Evolutionary conservation across 2,797 vertebrate species (phyloP).

Genomic region (Emydoidea blandingii): DNA sequence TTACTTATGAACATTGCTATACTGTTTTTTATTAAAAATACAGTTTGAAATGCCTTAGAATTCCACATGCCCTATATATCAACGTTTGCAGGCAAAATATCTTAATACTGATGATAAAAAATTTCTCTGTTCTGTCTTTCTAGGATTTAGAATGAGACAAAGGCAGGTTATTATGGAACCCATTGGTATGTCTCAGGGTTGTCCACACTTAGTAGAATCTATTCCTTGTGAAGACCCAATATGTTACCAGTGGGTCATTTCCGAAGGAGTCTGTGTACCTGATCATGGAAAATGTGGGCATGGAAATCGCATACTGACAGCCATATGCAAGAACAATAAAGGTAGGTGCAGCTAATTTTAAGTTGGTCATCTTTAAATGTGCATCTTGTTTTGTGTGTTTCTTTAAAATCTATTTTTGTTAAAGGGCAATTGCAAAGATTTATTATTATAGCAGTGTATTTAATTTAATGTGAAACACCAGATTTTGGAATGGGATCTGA

Average conservation of each 20-base stretch:
- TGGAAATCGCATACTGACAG: slow-evolving; percentile 84
- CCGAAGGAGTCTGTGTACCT: slow-evolving; percentile 83
- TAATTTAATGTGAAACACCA: not conserved
- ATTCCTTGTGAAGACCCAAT: slow-evolving; percentile 90
- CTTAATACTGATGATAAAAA: not conserved
- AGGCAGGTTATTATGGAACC: slow-evolving; percentile 86
- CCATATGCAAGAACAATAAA: slow-evolving; percentile 83
- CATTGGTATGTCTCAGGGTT: slow-evolving; percentile 74
- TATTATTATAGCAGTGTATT: not conserved
- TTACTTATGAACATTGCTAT: not conserved
- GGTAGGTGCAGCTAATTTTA: slow-evolving; percentile 78
- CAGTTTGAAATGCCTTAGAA: not conserved
- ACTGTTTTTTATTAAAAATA: not conserved
- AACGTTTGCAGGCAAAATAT: not conserved
- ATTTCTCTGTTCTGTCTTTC: not conserved
- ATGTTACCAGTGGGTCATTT: slow-evolving; percentile 88
- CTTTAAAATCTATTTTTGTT: not conserved
- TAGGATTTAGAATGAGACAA: slow-evolving; percentile 91
- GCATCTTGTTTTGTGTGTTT: fast-evolving
- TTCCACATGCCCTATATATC: fast-evolving
- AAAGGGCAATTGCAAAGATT: fast-evolving
- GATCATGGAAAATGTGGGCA: slow-evolving; percentile 86
- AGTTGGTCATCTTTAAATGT: not conserved
- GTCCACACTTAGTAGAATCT: slow-evolving; percentile 90
- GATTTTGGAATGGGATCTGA: not conserved